Conservation (phyloP, 2,888 invertebrate genomes). For the Endomychus coccineus region DNA sequence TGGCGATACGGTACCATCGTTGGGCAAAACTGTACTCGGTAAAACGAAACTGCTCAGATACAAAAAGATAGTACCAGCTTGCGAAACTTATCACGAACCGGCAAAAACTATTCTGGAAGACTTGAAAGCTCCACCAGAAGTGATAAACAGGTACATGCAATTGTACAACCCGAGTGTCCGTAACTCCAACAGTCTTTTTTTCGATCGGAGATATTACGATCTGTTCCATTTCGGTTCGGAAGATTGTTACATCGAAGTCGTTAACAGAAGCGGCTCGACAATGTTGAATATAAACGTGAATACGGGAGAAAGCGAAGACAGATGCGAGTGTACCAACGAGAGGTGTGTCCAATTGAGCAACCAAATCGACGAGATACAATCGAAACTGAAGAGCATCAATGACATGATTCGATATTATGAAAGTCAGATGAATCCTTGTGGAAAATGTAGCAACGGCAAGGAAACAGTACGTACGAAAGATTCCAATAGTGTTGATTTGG, state of each 20-base stretch:
- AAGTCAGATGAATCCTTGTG: conserved; percentile 10
- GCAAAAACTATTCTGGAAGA: conserved; percentile 25
- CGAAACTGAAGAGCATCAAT: conserved; percentile 11
- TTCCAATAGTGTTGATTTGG: no score
- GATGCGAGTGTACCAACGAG: conserved; percentile 6
- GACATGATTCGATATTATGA: conserved; percentile 5
- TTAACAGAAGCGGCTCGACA: not conserved
- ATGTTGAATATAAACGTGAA: not conserved
- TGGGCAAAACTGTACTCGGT: conserved; percentile 29
- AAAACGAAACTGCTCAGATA: conserved; percentile 33
- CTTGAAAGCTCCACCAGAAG: conserved; percentile 22
- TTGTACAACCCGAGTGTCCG: conserved; percentile 32
- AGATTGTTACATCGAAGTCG: conserved; percentile 34
- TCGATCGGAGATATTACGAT: conserved; percentile 31
- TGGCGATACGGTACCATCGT: conserved; percentile 27
- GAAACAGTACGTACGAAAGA: no score
- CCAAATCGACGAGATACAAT: conserved; percentile 14
- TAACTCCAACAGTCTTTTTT: conserved; percentile 34
- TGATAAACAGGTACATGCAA: conserved; percentile 20
- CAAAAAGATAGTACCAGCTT: conserved; percentile 32
- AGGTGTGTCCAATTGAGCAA: conserved; percentile 12
- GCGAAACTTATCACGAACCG: conserved; percentile 16
- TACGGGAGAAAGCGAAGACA: not conserved
- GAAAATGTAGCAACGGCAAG: conserved; percentile 10
- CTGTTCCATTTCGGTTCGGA: conserved; percentile 26